Percentiles rank a stretch among this genome's conserved stretches.
phyloP scores from a whole-genome alignment of 2,888 invertebrate species.

The Oxytorus armatus region DNA sequence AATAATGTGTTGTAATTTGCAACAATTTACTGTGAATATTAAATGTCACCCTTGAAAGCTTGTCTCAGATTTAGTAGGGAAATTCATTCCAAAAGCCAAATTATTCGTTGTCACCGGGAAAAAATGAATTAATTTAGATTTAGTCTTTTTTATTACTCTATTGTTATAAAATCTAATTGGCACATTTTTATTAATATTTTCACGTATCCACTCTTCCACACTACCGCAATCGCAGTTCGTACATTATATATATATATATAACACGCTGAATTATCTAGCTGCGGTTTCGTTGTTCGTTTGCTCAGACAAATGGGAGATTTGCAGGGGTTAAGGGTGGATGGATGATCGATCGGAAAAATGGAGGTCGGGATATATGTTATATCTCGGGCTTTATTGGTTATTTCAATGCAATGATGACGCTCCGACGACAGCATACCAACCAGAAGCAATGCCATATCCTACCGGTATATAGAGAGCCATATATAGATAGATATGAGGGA shows the following conservation, averaged over 20 bases:
- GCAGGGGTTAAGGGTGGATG: not conserved
- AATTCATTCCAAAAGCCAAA: no score
- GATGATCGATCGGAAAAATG: not conserved
- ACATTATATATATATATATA: not conserved
- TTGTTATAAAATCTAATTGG: not conserved
- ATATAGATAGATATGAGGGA: slow-evolving; percentile 7
- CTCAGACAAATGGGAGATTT: slow-evolving; percentile 18
- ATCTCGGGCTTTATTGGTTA: slow-evolving; percentile 72
- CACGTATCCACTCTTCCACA: not conserved
- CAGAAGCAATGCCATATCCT: slow-evolving; percentile 52
- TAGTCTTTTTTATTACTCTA: no score
- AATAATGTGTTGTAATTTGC: no score
- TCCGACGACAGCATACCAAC: slow-evolving; percentile 70
- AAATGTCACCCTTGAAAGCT: no score
- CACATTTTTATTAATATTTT: not conserved
- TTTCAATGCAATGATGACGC: slow-evolving; percentile 75
- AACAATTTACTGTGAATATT: no score
- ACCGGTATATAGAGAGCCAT: slow-evolving; percentile 8
- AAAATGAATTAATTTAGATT: no score
- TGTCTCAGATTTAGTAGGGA: no score
- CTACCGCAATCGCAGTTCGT: not conserved
- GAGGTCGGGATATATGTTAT: slow-evolving; percentile 15
- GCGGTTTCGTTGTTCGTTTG: slow-evolving; percentile 43
- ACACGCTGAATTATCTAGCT: slow-evolving; percentile 37
- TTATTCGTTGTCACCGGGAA: no score